These are phyloP conservation scores for Cyprinodon variegatus DNA, from an alignment of 2,113 vertebrate genomes.

Conservation along the genomic window DNA sequence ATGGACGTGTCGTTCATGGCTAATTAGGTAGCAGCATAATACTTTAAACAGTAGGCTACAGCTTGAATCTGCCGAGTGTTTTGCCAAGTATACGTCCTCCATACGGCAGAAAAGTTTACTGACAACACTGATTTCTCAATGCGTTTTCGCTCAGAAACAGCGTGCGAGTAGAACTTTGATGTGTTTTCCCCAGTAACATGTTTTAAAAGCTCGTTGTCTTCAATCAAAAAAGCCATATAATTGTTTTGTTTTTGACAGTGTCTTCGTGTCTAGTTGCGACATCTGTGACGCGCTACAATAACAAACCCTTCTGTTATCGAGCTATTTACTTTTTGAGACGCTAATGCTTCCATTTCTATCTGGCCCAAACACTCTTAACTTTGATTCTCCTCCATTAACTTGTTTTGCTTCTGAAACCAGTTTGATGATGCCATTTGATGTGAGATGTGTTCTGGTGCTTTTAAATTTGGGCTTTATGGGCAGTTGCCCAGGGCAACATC, in stretches of 20 bases:
- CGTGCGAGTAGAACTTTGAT: neutral
- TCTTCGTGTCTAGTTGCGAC: neutral
- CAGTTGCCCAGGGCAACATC: too few relatives aligned
- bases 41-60: neutral
- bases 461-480: neutral
- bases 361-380: too few relatives aligned
- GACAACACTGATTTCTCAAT: neutral
- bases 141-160: neutral
- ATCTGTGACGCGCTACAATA: neutral
- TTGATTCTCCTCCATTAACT: too few relatives aligned
- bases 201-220: too few relatives aligned
- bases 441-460: neutral
- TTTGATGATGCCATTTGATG: neutral
- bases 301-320: neutral
- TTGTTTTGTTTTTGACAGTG: neutral
- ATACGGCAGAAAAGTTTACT: neutral
- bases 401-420: neutral
- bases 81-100: neutral
- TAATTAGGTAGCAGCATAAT: slow-evolving; percentile 1
- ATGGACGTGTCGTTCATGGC: slow-evolving; percentile 11
- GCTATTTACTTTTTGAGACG: neutral
- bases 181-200: too few relatives aligned
- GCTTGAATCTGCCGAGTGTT: neutral
- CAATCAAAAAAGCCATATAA: neutral
- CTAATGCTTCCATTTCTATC: too few relatives aligned